phyloP scores from a whole-genome alignment of 1,140 invertebrate species.

The Gryllus bimaculatus region DNA sequence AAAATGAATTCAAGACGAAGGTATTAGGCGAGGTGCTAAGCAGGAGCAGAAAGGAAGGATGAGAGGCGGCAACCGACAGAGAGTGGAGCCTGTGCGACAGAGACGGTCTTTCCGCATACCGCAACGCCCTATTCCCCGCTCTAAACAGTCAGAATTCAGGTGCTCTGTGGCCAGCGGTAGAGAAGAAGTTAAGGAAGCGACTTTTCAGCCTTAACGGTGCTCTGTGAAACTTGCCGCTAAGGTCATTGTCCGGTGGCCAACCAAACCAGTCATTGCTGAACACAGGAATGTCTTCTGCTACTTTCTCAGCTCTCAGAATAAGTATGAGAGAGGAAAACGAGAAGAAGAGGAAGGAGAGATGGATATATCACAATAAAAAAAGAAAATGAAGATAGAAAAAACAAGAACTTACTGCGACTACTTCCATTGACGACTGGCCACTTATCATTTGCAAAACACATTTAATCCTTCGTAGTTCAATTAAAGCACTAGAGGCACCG shows the following conservation, averaged over 20 bases:
- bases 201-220: constrained; percentile 17
- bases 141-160: constrained; percentile 4
- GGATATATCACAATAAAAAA: neutral
- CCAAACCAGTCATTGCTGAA: constrained; percentile 7
- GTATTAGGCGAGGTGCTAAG: neutral
- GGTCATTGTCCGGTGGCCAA: constrained; percentile 20
- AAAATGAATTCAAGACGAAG: neutral
- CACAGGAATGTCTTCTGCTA: constrained; percentile 12
- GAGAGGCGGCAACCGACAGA: neutral
- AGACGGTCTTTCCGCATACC: neutral
- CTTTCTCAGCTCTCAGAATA: constrained; percentile 10
- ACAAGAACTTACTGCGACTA: no score
- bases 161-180: neutral
- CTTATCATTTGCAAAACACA: no score
- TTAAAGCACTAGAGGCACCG: no score
- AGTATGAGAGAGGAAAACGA: neutral
- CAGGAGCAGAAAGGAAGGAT: constrained; percentile 3
- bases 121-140: neutral
- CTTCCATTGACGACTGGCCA: no score
- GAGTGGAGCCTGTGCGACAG: neutral
- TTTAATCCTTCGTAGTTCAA: no score
- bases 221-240: constrained; percentile 18
- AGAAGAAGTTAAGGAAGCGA: constrained; percentile 13
- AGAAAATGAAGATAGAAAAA: neutral
- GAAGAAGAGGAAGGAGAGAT: neutral